These are phyloP conservation scores for Aurelia aurita DNA, from an alignment of 30 jellyfish, hydroid and myxozoan species.

Conservation along the genomic window DNA sequence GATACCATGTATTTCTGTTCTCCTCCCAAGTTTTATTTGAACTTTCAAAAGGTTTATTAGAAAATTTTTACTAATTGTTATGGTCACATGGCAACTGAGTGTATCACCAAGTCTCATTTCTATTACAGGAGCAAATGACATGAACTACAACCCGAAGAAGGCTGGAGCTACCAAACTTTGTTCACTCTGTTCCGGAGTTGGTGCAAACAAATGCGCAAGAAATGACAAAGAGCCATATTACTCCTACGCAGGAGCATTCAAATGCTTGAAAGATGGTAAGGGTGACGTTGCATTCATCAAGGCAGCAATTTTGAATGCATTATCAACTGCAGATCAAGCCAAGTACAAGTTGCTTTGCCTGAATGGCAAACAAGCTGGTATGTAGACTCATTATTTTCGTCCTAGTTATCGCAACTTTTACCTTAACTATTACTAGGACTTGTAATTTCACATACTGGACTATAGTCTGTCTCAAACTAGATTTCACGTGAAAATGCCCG, in stretches of 20 bases:
- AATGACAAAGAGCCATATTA: constrained; percentile 50
- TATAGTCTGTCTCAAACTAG: too few species aligned
- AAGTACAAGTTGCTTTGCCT: constrained; percentile 32
- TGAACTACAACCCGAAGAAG: constrained; percentile 45
- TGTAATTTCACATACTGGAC: too few species aligned
- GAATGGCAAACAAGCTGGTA: neutral
- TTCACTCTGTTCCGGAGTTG: constrained; percentile 44
- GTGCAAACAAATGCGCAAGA: constrained; percentile 48
- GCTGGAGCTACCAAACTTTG: constrained; percentile 43
- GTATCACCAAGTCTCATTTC: too few species aligned
- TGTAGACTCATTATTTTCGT: neutral
- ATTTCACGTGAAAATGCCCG: neutral
- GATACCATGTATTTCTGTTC: too few species aligned
- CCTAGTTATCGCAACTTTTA: neutral
- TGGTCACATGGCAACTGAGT: too few species aligned
- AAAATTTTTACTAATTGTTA: too few species aligned
- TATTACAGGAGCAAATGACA: constrained; percentile 38
- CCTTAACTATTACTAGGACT: too few species aligned
- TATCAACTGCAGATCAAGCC: neutral
- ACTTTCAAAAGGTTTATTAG: too few species aligned
- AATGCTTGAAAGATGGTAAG: constrained; percentile 46
- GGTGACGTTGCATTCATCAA: constrained; percentile 76
- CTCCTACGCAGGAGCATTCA: constrained; percentile 76
- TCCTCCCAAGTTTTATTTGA: too few species aligned
- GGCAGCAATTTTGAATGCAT: constrained; percentile 4